phyloP scores from a whole-genome alignment of 2,888 invertebrate genomes.

The Phaedon cochleariae region DNA sequence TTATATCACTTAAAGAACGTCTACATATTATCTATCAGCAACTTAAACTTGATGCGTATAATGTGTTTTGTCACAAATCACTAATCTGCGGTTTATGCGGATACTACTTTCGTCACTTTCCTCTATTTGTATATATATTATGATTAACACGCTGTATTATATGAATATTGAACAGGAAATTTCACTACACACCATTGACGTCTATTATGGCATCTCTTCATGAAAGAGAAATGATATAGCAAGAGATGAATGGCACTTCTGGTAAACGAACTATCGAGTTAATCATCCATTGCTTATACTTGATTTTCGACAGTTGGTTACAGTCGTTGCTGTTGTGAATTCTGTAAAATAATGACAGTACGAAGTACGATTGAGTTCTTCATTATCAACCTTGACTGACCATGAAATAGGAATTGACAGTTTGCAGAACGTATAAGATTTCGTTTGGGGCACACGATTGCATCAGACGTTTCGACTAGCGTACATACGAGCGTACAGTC shows the following conservation, averaged over 20 bases:
- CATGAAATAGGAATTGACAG: too few relatives aligned
- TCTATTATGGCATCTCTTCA: not conserved
- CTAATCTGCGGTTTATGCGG: not conserved
- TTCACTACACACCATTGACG: not conserved
- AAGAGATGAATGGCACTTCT: not conserved
- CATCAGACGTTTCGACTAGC: too few relatives aligned
- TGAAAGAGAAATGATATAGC: not conserved
- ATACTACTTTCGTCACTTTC: not conserved
- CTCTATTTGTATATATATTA: not conserved
- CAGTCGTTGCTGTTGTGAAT: too few relatives aligned
- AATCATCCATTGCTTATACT: too few relatives aligned
- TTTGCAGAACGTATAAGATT: too few relatives aligned
- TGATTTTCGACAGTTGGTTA: too few relatives aligned
- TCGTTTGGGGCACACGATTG: too few relatives aligned
- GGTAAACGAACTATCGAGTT: too few relatives aligned
- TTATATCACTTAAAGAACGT: not conserved
- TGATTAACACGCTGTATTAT: not conserved
- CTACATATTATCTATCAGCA: not conserved
- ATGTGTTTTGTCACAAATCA: not conserved
- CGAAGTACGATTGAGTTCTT: too few relatives aligned
- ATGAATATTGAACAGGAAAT: conserved; percentile 3
- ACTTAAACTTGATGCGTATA: not conserved
- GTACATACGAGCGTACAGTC: too few relatives aligned
- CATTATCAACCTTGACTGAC: too few relatives aligned
- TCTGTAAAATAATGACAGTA: too few relatives aligned